A percentile compares a stretch with the other conserved stretches of the same genome.
These are phyloP conservation scores for Encarsia formosa DNA, from an alignment of 2,888 invertebrate species.

Conservation along the genomic window DNA sequence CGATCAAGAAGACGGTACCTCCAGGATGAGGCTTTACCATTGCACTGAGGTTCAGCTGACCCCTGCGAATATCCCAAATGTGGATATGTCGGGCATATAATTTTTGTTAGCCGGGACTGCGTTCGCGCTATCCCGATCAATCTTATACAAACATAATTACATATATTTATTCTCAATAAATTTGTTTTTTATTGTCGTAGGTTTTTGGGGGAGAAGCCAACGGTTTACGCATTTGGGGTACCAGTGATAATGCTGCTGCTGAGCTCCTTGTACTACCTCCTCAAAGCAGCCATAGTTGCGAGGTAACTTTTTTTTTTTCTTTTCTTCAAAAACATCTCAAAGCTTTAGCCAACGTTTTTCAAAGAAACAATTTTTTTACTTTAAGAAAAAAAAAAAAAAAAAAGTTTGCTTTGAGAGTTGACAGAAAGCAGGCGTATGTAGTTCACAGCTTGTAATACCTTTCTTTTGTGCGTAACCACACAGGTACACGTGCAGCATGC, in stretches of 20 bases:
- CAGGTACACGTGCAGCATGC: conserved; percentile 59
- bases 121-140: conserved; percentile 49
- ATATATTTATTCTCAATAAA: neutral
- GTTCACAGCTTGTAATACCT: no score
- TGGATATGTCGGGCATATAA: conserved; percentile 54
- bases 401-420: neutral
- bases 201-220: conserved; percentile 55
- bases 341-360: no score
- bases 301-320: conserved; percentile 36
- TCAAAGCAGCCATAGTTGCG: conserved; percentile 57
- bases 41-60: conserved; percentile 59
- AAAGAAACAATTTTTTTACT: no score
- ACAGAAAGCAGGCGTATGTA: no score
- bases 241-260: conserved; percentile 54
- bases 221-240: conserved; percentile 55
- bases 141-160: neutral
- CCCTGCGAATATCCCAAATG: conserved; percentile 55
- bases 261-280: conserved; percentile 52
- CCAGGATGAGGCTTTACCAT: conserved; percentile 56
- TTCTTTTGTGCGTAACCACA: no score
- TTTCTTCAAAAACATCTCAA: neutral
- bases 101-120: conserved; percentile 49
- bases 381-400: conserved; percentile 4
- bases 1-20: conserved; percentile 54
- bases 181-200: conserved; percentile 41